Evolutionary conservation across 2,797 vertebrate species (phyloP), one percentile per base, ranked within the genome.

Genomic region (Enteromius trimaculatus): DNA sequence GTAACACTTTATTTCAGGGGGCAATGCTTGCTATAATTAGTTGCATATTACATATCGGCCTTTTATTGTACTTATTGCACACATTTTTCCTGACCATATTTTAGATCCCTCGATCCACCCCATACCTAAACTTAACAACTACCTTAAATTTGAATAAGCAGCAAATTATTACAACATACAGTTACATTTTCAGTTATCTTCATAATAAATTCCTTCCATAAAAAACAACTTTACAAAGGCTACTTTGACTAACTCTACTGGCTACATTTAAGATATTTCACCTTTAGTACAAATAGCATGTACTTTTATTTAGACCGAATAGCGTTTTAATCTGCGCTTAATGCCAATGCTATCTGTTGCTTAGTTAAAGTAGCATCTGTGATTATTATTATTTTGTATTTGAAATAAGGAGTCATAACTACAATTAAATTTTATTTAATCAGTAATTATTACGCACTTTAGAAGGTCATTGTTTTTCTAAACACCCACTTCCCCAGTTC

Each of bases 381-480:
- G 34, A 51, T 21, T 51, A 21, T 5, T 70, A 17, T 44, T 26
- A 65, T 29, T 71, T 71, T 29, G 26, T 19, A 19, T 51, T 51
- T 49, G 3, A 49, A 72, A 71, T 42, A 29, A 72, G 8, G 2
- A 31, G 49, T 21, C 51, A 58, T 0, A 23, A 55, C 21, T 23
- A 16, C 37, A 8, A 16, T 23, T 1, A 1, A 55, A 23, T 2
- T 37, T 37, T 37, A 37, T 6, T 37, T 37, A 34, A 6, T 37
- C 6, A 37, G 6, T 37, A 37, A 78, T 49, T 49, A n/a, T 7
- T 11, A 23, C 8, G 19, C 0, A 0, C 10, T 65, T 64, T 78
- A 49, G 29, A 65, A 65, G 77, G 26, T 66, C 42, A 78, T 34
- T 62, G 23, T 17, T 34, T 79, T 68, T 79, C n/a, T 77, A 29